Evolutionary conservation across 1,140 invertebrate genomes (phyloP).

Genomic region (Megalopta genalis): DNA sequence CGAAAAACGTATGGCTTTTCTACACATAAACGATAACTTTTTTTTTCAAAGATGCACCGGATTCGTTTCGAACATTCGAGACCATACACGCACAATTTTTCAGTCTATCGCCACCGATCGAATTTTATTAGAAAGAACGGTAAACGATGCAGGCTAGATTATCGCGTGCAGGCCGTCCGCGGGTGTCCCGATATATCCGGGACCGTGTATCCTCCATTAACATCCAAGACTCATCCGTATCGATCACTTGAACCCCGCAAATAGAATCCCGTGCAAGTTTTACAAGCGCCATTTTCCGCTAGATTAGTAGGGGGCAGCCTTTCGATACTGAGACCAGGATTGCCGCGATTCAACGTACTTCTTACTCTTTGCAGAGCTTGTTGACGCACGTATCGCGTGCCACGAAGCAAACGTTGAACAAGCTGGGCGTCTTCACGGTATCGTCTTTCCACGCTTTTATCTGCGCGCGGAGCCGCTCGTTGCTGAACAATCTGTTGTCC

Average conservation of each 20-base stretch:
- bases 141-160: not conserved
- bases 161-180: not conserved
- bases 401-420: constrained; percentile 96
- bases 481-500: constrained; percentile 94
- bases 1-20: too few relatives aligned
- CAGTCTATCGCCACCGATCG: too few relatives aligned
- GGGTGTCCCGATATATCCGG: not conserved
- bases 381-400: constrained; percentile 96
- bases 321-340: constrained; percentile 1
- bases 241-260: constrained; percentile 20
- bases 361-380: constrained; percentile 85
- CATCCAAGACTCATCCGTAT: constrained; percentile 16
- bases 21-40: too few relatives aligned
- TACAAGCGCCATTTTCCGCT: constrained; percentile 31
- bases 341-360: not conserved
- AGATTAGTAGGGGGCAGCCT: constrained; percentile 26
- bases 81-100: too few relatives aligned
- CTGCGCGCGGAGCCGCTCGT: constrained; percentile 94
- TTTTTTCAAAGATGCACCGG: too few relatives aligned
- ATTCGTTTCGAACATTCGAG: too few relatives aligned
- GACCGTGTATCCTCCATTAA: not conserved
- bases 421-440: constrained; percentile 97
- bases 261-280: constrained; percentile 29
- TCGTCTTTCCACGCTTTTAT: constrained; percentile 99
- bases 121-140: too few relatives aligned